Evolutionary conservation across 2,888 invertebrate genomes (phyloP), one percentile per base, ranked within the genome.

Genomic region (Theretra japonica): DNA sequence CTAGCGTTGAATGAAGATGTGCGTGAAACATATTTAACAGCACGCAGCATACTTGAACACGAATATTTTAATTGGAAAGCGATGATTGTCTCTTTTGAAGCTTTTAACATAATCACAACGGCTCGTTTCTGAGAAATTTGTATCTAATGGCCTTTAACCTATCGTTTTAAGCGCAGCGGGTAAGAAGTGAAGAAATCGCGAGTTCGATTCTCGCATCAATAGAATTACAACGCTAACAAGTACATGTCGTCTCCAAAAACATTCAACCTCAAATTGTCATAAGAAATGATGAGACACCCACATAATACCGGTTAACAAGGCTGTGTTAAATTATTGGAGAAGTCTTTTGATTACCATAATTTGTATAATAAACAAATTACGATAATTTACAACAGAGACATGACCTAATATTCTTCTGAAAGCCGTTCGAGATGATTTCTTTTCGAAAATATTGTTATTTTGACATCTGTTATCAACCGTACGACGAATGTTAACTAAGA

Each of bases 21-120:
- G 41, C 41, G 23, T 65, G 65, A 23, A 65, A 23, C 30, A 60
- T 30, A 33, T 25, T 30, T 60, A 19, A 41, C 15, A 15, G 62
- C 33, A 62, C 33, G 33, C 17, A 65, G 8, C 30, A 33, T 62
- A 33, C 33, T 33, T 62, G 5, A 62, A 23, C 6, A 65, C 23
- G 48, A 23, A 65, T 65, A 48, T 65, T 48, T 41, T 65, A 17
- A 23, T 65, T 33, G 65, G 11, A 33, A 65, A 65, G 23, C 17
- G 23, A 23, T 21, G 15, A 65, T 41, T 23, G 41, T 41, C 1
- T 62, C 17, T 8, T 41, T 62, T 3, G 11, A 62, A 15, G 11
- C 15, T 23, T 65, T 65, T 23, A 62, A 62, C 33, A 48, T 48
- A 41, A 23, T 48, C 23, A 41, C 23, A 48, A 41, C 23, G n/a